Conservation (phyloP, 1,140 invertebrate species). For the Cotesia vestalis region DNA sequence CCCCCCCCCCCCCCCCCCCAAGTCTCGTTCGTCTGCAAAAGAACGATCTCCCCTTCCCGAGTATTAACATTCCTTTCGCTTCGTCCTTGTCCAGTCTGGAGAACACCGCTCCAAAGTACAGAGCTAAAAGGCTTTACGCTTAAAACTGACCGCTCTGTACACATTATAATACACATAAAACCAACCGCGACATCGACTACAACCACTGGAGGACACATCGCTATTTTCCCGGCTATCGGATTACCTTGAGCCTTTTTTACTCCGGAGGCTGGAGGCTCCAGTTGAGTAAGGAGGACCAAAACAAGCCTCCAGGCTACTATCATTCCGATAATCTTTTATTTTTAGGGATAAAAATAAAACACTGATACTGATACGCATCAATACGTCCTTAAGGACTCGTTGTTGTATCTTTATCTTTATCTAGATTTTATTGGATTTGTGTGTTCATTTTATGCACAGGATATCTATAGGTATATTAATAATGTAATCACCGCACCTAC, state of each 20-base stretch:
- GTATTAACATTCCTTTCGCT: conserved; percentile 38
- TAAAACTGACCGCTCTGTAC: conserved; percentile 1
- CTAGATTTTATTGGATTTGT: too few relatives aligned
- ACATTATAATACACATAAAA: conserved; percentile 8
- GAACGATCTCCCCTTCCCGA: conserved; percentile 6
- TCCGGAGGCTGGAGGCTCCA: not conserved
- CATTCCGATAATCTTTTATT: too few relatives aligned
- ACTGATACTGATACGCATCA: too few relatives aligned
- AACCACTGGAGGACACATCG: not conserved
- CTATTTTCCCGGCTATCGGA: conserved; percentile 3
- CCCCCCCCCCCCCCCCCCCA: not conserved
- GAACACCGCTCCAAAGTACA: conserved; percentile 5
- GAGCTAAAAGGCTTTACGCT: conserved; percentile 4
- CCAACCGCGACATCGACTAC: too few relatives aligned
- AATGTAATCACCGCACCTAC: too few relatives aligned
- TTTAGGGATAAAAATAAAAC: too few relatives aligned
- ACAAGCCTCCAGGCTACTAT: too few relatives aligned
- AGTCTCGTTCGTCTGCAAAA: conserved; percentile 10
- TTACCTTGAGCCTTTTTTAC: not conserved
- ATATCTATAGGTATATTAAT: too few relatives aligned
- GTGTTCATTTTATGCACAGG: too few relatives aligned
- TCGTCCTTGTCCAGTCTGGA: conserved; percentile 27
- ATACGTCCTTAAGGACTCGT: too few relatives aligned
- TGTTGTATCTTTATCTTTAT: too few relatives aligned
- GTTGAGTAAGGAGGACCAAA: too few relatives aligned